phyloP scores from a whole-genome alignment of 2,888 invertebrate genomes.

The Ectropis crepuscularia region DNA sequence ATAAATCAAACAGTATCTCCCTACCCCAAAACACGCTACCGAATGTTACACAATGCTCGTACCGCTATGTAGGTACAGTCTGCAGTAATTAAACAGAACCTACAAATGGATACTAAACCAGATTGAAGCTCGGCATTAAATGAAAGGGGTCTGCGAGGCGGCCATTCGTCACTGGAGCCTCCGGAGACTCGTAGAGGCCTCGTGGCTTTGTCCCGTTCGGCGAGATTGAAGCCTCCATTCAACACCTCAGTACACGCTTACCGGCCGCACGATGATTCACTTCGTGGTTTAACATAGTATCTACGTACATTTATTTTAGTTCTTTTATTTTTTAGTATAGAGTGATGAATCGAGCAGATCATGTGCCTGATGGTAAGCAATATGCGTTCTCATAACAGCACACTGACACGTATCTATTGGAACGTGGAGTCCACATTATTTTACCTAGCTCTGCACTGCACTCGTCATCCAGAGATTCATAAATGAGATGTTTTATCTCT shows the following conservation, averaged over 20 bases:
- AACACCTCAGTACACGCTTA: conserved; percentile 23
- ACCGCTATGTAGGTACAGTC: conserved; percentile 4
- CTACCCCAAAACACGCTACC: conserved; percentile 1
- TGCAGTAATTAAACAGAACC: conserved; percentile 24
- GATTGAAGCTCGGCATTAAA: conserved; percentile 47
- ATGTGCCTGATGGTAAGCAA: no score
- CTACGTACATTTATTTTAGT: no score
- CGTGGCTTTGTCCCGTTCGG: conserved; percentile 55
- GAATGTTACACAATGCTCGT: background rate
- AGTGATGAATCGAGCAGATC: no score
- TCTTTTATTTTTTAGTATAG: no score
- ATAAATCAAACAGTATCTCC: background rate
- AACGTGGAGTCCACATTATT: no score
- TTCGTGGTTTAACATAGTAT: no score
- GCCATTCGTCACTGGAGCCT: conserved; percentile 61
- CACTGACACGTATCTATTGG: no score
- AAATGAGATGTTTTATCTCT: no score
- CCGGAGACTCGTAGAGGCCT: conserved; percentile 43
- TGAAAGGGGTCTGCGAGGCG: conserved; percentile 53
- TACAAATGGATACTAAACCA: conserved; percentile 29
- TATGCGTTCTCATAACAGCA: no score
- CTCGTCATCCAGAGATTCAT: no score
- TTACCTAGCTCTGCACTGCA: no score
- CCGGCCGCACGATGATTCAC: conserved; percentile 1
- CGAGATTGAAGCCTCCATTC: conserved; percentile 51